Percentiles rank a stretch among this genome's conserved stretches.
Conservation (phyloP, 2,113 vertebrate genomes). For the Mohoua ochrocephala region DNA sequence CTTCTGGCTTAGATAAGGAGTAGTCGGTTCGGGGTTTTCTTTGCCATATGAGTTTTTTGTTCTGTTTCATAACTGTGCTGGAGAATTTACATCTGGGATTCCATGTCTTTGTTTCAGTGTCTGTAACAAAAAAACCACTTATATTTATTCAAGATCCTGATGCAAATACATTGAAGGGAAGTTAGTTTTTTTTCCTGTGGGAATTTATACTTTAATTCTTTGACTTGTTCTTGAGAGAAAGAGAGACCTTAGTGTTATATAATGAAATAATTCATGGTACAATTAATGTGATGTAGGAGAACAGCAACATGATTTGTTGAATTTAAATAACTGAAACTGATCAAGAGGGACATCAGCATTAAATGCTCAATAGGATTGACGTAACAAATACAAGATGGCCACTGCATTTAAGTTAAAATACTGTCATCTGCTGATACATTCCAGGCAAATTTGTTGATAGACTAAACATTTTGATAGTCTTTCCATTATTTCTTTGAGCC, state of each 20-base stretch:
- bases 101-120: conserved; percentile 38
- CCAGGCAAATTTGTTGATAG: conserved; percentile 69
- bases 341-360: conserved; percentile 59
- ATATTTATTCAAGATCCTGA: conserved; percentile 44
- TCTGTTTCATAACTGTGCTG: conserved; percentile 11
- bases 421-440: conserved; percentile 55
- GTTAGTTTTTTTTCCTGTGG: background rate
- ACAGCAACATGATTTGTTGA: conserved; percentile 61
- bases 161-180: conserved; percentile 41
- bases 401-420: conserved; percentile 30
- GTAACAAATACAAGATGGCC: conserved; percentile 69
- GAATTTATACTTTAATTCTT: conserved; percentile 28
- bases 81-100: conserved; percentile 7
- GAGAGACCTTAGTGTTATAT: conserved; percentile 49
- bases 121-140: background rate
- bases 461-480: conserved; percentile 70
- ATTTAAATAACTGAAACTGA: conserved; percentile 68
- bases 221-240: conserved; percentile 9
- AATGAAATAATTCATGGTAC: conserved; percentile 66
- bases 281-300: conserved; percentile 68
- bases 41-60: background rate
- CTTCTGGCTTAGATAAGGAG: background rate
- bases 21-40: background rate
- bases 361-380: conserved; percentile 52
- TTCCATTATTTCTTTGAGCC: conserved; percentile 73